A percentile compares a stretch with the other conserved stretches of the same genome.
These are phyloP conservation scores for Hippocampus kuda DNA, from an alignment of 2,797 vertebrate genomes.

Conservation along the genomic window DNA sequence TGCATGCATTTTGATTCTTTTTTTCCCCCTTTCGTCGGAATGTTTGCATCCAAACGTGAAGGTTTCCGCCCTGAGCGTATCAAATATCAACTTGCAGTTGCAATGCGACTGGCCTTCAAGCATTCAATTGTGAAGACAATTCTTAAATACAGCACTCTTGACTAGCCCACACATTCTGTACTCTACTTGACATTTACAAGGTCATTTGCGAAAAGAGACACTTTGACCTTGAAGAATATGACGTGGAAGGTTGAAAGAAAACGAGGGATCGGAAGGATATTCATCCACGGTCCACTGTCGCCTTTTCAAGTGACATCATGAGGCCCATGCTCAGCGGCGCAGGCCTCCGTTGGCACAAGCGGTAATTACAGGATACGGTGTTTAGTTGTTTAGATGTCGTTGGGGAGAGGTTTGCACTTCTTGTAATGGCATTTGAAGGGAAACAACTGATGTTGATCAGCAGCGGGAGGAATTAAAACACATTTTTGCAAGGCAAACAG, in stretches of 20 bases:
- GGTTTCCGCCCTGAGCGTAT: slow-evolving; percentile 17
- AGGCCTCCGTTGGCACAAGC: neutral
- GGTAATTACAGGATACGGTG: neutral
- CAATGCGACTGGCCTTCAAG: slow-evolving; percentile 12
- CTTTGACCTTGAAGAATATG: neutral
- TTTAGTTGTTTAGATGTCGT: neutral
- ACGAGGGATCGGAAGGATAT: neutral
- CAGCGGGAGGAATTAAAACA: neutral
- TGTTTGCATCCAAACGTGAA: slow-evolving; percentile 38
- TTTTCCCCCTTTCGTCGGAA: neutral
- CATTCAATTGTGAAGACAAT: slow-evolving; percentile 8
- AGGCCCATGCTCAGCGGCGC: neutral
- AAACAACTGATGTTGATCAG: neutral
- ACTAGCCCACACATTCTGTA: too few species aligned
- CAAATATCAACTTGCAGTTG: slow-evolving; percentile 21
- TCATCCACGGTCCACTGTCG: neutral
- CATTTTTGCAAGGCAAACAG: too few species aligned
- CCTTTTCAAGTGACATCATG: neutral
- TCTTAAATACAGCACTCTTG: slow-evolving; percentile 5
- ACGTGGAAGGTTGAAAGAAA: neutral
- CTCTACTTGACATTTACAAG: too few species aligned
- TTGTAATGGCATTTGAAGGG: neutral
- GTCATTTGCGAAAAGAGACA: neutral
- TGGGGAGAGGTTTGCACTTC: neutral
- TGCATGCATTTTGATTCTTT: neutral